Percentiles rank a stretch among this genome's conserved stretches.
Conservation (phyloP, 1,140 invertebrate genomes). For the Drosophila cardini region DNA sequence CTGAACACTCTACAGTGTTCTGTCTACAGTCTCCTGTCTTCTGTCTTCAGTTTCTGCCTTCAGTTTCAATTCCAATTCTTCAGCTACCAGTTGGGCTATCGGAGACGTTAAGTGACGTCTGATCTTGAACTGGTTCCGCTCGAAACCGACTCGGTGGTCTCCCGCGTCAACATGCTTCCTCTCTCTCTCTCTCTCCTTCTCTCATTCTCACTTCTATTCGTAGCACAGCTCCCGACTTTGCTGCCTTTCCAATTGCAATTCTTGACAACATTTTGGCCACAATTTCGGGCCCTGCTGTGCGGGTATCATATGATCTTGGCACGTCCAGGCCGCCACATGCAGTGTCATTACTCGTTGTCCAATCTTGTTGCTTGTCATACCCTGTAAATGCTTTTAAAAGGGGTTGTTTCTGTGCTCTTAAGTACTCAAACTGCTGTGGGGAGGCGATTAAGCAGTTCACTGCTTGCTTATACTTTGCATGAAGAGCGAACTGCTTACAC, state of each 20-base stretch:
- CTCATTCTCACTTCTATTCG: conserved; percentile 21
- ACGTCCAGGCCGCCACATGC: conserved; percentile 45
- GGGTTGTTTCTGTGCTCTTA: no score
- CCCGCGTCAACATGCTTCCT: conserved; percentile 33
- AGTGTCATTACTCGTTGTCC: conserved; percentile 69
- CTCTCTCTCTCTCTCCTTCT: background rate
- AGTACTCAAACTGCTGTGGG: no score
- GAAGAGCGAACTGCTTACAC: no score
- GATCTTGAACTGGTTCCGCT: conserved; percentile 78
- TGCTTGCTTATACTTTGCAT: no score
- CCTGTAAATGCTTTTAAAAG: background rate
- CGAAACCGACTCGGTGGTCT: conserved; percentile 61
- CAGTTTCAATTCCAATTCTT: background rate
- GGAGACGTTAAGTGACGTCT: conserved; percentile 61
- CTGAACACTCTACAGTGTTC: background rate
- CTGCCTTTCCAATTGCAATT: conserved; percentile 60
- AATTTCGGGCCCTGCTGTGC: conserved; percentile 71
- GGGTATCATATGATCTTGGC: conserved; percentile 60
- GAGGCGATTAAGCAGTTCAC: no score
- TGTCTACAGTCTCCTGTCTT: background rate
- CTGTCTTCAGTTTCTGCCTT: conserved; percentile 46
- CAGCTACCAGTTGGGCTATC: conserved; percentile 7
- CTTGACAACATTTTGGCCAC: conserved; percentile 15
- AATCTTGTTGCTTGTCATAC: conserved; percentile 17
- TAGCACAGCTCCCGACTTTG: background rate